phyloP scores from a whole-genome alignment of 2,888 invertebrate genomes.

The Candidula unifasciata region DNA sequence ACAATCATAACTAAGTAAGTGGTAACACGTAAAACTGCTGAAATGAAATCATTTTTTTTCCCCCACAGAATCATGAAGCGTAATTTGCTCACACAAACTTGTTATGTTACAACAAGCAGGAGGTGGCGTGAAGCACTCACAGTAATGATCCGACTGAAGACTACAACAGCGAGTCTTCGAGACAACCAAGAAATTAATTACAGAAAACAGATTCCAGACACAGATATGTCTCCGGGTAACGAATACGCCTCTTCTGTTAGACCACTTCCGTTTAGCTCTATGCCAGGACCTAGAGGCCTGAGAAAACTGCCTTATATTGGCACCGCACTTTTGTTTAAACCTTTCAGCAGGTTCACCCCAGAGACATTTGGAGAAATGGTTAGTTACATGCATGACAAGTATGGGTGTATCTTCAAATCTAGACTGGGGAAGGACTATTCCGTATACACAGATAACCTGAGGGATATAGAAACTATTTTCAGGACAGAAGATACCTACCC shows the following conservation, averaged over 20 bases:
- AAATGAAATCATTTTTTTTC: not conserved
- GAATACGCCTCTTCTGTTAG: not conserved
- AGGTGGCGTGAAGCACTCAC: not conserved
- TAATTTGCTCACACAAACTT: too few species aligned
- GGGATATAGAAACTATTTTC: constrained; percentile 53
- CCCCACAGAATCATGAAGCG: not conserved
- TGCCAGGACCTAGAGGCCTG: constrained; percentile 45
- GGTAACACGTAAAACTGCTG: too few species aligned
- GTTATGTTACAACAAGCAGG: not conserved
- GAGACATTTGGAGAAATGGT: constrained; percentile 49
- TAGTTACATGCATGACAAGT: constrained; percentile 49
- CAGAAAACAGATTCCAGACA: not conserved
- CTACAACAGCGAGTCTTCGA: not conserved
- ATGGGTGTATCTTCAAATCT: constrained; percentile 55
- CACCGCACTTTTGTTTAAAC: constrained; percentile 48
- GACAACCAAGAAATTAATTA: too few species aligned
- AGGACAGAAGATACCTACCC: constrained; percentile 54
- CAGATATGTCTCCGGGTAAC: not conserved
- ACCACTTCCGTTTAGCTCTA: constrained; percentile 22
- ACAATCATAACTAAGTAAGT: too few species aligned
- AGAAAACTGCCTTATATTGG: constrained; percentile 49
- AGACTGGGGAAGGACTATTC: constrained; percentile 49
- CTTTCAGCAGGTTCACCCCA: constrained; percentile 45
- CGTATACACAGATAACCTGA: constrained; percentile 53
- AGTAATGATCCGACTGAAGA: not conserved